Conservation (phyloP, 2,888 invertebrate species). For the Dermolepida albohirtum region DNA sequence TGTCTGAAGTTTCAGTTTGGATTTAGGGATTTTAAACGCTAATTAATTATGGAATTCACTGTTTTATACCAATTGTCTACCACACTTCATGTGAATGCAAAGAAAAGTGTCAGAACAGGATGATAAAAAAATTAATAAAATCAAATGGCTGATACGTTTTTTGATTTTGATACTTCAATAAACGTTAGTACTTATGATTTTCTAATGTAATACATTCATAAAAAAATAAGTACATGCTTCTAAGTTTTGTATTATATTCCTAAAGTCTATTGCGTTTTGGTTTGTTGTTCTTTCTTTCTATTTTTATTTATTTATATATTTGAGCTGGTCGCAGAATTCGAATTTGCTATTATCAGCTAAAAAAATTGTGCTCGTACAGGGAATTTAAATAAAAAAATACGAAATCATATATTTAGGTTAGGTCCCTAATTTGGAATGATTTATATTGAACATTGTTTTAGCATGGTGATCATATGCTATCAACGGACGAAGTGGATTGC, state of each 20-base stretch:
- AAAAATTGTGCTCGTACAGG: not conserved
- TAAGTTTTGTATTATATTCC: not conserved
- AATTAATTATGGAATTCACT: no score
- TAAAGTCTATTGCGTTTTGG: slow-evolving; percentile 3
- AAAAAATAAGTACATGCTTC: not conserved
- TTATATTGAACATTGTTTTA: slow-evolving; percentile 48
- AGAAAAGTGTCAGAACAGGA: slow-evolving; percentile 46
- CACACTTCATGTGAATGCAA: slow-evolving; percentile 41
- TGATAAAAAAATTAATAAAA: slow-evolving; percentile 56
- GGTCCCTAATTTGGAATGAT: not conserved
- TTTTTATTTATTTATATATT: slow-evolving; percentile 8
- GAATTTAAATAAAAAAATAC: not conserved
- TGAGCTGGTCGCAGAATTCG: not conserved
- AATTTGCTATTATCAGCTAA: not conserved
- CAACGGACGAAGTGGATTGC: slow-evolving; percentile 72
- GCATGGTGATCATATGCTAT: slow-evolving; percentile 58
- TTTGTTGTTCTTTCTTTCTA: slow-evolving; percentile 11
- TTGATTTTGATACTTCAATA: slow-evolving; percentile 83
- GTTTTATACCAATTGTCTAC: not conserved
- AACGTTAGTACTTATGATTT: slow-evolving; percentile 72
- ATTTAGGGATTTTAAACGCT: not conserved
- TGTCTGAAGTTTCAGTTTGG: not conserved
- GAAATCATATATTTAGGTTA: slow-evolving; percentile 3
- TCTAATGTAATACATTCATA: not conserved
- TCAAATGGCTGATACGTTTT: slow-evolving; percentile 89